Base-by-base conservation (phyloP, 2,797 vertebrate species). In the Takifugu ocellatus region DNA sequence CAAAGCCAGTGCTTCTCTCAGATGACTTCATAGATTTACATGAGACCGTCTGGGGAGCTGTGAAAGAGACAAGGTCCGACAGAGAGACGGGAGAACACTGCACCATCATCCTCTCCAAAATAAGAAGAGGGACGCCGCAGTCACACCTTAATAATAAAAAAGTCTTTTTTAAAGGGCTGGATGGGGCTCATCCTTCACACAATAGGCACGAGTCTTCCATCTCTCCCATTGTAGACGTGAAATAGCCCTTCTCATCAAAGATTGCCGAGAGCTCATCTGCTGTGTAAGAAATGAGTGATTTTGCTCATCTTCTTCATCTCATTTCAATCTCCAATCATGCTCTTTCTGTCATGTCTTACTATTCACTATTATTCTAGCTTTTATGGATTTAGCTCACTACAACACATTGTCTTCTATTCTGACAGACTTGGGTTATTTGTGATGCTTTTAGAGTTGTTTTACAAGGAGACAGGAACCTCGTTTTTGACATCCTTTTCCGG, bases 21-120 rank as follows among this genome's bases (percentile, higher is more conserved):
- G 84, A 90, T 91, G 88, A 90, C 88, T 89, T 87, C 79, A 82
- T 68, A 84, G 85, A 84, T 89, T 90, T 92, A 91, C 91, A 92
- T 93, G 89, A 88, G 72, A 88, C 90, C 74, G 81, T 83, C 85
- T 72, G 84, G 91, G 87, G 84, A 88, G 68, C 82, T 78, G 84
- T 78, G 78, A 79, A 74, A 77, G 57, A 82, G 75, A 72, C 71
- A 55, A 54, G 72, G 74, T 84, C 74, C 77, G 72, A 66, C 26
- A 33, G 44, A 72, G 83, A 82, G 77, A 79, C 68, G 69, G 79
- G 64, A 84, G 75, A 77, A 62, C 69, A 56, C 70, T 15, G 4
- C 64, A 56, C 56, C 68, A 84, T 85, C 83, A 85, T 82, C 81
- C 79, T 66, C 76, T 84, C 78, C 74, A 79, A 79, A 81, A 86